phyloP scores from a whole-genome alignment of 2,888 invertebrate species.

The Pasiphila rectangulata region DNA sequence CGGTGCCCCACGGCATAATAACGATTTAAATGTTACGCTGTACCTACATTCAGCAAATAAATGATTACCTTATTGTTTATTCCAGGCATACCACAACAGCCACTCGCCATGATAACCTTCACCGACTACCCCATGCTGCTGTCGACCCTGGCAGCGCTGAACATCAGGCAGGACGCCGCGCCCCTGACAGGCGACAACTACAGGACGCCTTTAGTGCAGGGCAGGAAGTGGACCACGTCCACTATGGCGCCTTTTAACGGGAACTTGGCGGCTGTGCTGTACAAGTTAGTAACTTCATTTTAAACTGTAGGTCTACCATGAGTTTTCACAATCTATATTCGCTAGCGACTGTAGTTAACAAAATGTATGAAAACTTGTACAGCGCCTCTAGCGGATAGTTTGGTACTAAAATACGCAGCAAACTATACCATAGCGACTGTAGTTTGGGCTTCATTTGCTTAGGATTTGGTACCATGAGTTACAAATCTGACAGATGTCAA shows the following conservation, averaged over 20 bases:
- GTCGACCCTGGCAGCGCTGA: constrained; percentile 82
- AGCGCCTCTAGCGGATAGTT: too few species aligned
- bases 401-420: too few species aligned
- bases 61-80: not conserved
- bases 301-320: not conserved
- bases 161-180: constrained; percentile 81
- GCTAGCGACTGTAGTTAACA: too few species aligned
- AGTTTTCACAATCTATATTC: too few species aligned
- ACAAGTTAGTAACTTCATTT: constrained; percentile 78
- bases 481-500: too few species aligned
- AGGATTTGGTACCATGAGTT: too few species aligned
- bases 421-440: too few species aligned
- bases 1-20: too few species aligned
- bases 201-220: constrained; percentile 58
- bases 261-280: constrained; percentile 88
- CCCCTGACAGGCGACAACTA: constrained; percentile 85
- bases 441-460: too few species aligned
- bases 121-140: constrained; percentile 83
- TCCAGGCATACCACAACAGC: constrained; percentile 63
- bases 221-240: constrained; percentile 86
- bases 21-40: too few species aligned
- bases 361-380: too few species aligned
- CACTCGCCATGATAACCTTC: constrained; percentile 85
- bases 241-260: constrained; percentile 85
- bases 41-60: too few species aligned